phyloP scores from a whole-genome alignment of 2,113 vertebrate genomes.

The Proterorhinus semilunaris region DNA sequence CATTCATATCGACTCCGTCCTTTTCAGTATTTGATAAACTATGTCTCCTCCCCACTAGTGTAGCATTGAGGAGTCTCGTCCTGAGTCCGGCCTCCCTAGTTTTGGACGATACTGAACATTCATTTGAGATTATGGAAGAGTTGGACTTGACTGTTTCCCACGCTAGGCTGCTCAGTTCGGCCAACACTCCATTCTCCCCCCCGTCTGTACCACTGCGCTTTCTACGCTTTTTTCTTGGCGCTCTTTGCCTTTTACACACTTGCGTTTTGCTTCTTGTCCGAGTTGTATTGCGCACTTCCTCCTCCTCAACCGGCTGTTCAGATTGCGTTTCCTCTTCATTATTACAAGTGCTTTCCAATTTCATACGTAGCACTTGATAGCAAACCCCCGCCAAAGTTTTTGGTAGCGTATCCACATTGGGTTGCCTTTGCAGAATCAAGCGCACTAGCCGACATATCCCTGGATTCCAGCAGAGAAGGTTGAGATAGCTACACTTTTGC shows the following conservation, averaged over 20 bases:
- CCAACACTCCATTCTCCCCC: conserved; percentile 48
- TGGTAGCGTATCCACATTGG: conserved; percentile 63
- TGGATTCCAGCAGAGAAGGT: conserved; percentile 83
- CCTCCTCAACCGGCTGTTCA: conserved; percentile 1
- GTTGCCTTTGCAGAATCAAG: conserved; percentile 70
- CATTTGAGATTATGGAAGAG: conserved; percentile 52
- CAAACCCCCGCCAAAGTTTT: conserved; percentile 83
- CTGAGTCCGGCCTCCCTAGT: conserved; percentile 74
- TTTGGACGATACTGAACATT: conserved; percentile 43
- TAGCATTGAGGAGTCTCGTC: conserved; percentile 57
- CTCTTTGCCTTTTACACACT: background rate
- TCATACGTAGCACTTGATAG: conserved; percentile 66
- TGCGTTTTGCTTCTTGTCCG: background rate
- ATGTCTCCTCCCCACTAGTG: conserved; percentile 33
- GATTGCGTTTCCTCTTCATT: background rate
- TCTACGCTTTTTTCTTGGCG: background rate
- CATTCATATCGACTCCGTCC: background rate
- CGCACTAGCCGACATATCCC: conserved; percentile 82
- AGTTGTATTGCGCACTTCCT: background rate
- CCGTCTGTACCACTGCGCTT: background rate
- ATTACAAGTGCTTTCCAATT: conserved; percentile 19
- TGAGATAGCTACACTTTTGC: conserved; percentile 68
- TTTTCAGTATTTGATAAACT: background rate
- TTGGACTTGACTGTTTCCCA: conserved; percentile 81
- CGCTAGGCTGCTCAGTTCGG: conserved; percentile 75